Evolutionary conservation across 1,140 invertebrate genomes (phyloP).

Genomic region (Saxidomus purpurata): DNA sequence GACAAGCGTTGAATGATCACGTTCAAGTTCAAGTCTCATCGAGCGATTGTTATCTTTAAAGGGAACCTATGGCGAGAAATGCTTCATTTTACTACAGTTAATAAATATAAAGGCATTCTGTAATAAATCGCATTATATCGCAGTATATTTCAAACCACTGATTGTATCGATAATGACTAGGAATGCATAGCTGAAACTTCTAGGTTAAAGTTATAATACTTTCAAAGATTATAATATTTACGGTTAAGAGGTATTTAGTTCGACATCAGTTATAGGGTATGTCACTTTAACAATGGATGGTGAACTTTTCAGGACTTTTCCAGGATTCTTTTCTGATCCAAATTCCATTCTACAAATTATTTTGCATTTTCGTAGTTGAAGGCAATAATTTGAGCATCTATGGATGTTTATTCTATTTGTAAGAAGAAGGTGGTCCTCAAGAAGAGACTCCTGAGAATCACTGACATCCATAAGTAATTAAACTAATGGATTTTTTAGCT

Average conservation of each 20-base stretch:
- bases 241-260: no score
- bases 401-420: constrained; percentile 57
- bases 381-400: constrained; percentile 66
- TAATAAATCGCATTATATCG: no score
- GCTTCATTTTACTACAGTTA: no score
- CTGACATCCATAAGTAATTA: neutral
- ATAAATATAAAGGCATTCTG: no score
- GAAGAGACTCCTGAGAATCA: neutral
- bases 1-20: constrained; percentile 62
- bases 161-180: no score
- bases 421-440: neutral
- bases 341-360: constrained; percentile 60
- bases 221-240: no score
- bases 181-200: no score
- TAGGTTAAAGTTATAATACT: no score
- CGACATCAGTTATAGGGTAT: no score
- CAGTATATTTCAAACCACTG: no score
- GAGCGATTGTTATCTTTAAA: constrained; percentile 63
- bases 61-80: no score
- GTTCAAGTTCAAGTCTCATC: constrained; percentile 56
- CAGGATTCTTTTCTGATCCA: constrained; percentile 4
- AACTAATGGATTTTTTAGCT: neutral
- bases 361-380: constrained; percentile 4
- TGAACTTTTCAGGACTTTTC: constrained; percentile 16
- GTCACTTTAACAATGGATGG: no score